phyloP scores from a whole-genome alignment of 2,797 vertebrate genomes.

The Podarcis siculus region DNA sequence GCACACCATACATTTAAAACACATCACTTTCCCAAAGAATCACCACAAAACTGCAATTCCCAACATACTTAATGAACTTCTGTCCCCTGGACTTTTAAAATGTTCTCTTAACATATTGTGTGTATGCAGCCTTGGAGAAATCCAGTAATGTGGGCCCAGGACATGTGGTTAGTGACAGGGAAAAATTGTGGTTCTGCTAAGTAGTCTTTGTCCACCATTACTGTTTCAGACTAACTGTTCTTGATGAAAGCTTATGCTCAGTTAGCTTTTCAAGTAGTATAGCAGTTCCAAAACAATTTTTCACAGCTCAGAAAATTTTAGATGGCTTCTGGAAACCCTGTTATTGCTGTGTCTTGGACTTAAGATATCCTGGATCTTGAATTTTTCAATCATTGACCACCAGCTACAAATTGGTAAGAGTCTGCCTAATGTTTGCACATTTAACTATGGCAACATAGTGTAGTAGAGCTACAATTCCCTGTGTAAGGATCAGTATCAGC shows the following conservation, averaged over 20 bases:
- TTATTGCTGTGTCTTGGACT: neutral
- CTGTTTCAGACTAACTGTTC: neutral
- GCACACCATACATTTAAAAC: no score
- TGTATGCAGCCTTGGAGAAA: neutral
- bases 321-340: neutral
- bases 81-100: no score
- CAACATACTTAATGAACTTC: no score
- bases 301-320: neutral
- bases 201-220: neutral
- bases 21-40: no score
- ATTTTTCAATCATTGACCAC: neutral
- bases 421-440: neutral
- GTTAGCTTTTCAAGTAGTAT: neutral
- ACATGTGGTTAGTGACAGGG: neutral
- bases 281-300: neutral
- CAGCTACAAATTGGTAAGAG: neutral
- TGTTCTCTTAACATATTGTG: no score
- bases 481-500: neutral
- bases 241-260: neutral
- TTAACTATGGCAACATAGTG: neutral
- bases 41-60: no score
- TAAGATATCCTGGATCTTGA: neutral
- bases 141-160: neutral
- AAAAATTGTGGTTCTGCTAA: neutral
- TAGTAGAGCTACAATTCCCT: neutral